These are phyloP conservation scores for Gymnorhina tibicen DNA, from an alignment of 2,113 vertebrate species.

Conservation along the genomic window DNA sequence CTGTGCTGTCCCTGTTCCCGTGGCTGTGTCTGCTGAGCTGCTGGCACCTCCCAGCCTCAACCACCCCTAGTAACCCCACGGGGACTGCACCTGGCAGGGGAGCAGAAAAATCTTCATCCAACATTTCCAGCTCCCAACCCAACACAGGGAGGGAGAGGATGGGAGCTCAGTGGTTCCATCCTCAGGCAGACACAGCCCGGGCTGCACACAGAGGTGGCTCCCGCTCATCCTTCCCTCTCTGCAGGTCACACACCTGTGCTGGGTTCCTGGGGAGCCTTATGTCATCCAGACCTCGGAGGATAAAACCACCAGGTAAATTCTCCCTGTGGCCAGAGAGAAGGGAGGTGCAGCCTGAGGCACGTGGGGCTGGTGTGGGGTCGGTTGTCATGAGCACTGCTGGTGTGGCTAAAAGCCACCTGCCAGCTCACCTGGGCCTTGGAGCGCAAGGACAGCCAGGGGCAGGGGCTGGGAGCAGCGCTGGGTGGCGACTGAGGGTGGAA, in stretches of 20 bases:
- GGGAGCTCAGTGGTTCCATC: background rate
- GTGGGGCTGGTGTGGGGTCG: background rate
- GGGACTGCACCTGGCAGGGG: background rate
- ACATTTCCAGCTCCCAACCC: background rate
- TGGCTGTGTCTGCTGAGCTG: background rate
- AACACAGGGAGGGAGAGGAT: background rate
- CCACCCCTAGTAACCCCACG: background rate
- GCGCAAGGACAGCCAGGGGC: background rate
- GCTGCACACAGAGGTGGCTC: background rate
- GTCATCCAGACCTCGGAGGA: constrained; percentile 92
- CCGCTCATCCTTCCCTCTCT: background rate
- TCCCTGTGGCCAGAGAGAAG: background rate
- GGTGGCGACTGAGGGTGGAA: fast-evolving
- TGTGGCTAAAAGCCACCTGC: background rate
- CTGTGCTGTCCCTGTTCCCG: background rate
- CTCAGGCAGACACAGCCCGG: background rate
- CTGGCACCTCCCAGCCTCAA: background rate
- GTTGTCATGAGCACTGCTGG: background rate
- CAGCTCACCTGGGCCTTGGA: background rate
- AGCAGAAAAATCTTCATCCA: background rate
- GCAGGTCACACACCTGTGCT: constrained; percentile 94
- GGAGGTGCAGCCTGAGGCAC: background rate
- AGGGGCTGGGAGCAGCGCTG: background rate
- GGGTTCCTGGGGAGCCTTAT: constrained; percentile 87
- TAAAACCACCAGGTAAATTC: constrained; percentile 86